Evolutionary conservation across 1,140 invertebrate genomes (phyloP).

Genomic region (Drosophila punjabiensis): DNA sequence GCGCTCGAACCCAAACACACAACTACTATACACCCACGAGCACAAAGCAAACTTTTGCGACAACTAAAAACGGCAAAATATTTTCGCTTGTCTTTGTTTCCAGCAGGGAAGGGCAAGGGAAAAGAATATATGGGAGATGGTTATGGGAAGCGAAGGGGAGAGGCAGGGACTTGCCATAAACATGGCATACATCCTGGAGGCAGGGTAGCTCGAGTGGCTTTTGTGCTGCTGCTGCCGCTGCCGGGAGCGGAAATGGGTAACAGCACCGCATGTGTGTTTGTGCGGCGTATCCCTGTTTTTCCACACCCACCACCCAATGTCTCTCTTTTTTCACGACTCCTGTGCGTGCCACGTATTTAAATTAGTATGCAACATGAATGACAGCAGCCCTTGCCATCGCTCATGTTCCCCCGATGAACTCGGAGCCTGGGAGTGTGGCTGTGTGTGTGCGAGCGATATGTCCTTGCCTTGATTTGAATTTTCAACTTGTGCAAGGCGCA

Average conservation of each 20-base stretch:
- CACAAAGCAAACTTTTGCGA: conserved; percentile 71
- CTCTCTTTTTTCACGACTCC: conserved; percentile 7
- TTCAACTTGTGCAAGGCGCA: conserved; percentile 75
- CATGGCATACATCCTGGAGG: conserved; percentile 80
- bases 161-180: conserved; percentile 57
- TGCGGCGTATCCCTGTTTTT: conserved; percentile 14
- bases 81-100: conserved; percentile 72
- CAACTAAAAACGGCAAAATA: conserved; percentile 82
- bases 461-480: conserved; percentile 79
- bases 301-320: not conserved
- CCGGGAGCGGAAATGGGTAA: conserved; percentile 81
- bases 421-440: conserved; percentile 8
- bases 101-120: conserved; percentile 7
- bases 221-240: conserved; percentile 77
- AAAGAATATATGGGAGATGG: not conserved
- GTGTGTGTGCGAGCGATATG: conserved; percentile 33
- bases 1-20: conserved; percentile 44
- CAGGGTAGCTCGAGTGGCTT: conserved; percentile 68
- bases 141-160: not conserved
- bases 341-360: conserved; percentile 76
- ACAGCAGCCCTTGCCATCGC: conserved; percentile 70
- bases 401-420: conserved; percentile 71
- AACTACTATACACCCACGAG: conserved; percentile 21
- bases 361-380: conserved; percentile 84
- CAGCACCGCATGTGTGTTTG: conserved; percentile 62